Base-by-base conservation (phyloP, 2,113 vertebrate species). In the Grus americana region DNA sequence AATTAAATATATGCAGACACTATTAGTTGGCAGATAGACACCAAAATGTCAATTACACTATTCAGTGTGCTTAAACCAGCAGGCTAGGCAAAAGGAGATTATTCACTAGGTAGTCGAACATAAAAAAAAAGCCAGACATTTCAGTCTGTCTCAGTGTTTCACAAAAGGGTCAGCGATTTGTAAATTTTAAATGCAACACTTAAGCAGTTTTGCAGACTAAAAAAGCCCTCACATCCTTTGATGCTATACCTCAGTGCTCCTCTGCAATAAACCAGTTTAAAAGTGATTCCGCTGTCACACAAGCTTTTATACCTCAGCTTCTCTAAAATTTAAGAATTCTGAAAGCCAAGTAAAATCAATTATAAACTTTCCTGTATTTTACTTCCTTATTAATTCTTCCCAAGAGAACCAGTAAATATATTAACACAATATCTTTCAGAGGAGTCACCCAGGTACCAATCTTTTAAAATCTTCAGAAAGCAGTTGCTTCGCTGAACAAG, bases 91-190 rank as follows among this genome's bases (percentile, higher is more conserved):
- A 80, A 84, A 92, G 65, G 30, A 94, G 84, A 90, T 92, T 89
- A 93, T 80, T 66, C 86, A 52, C 71, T 81, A 95, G 61, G 84
- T 68, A 84, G 70, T 68, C 65, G 88, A 90, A 93, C 2, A 21
- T 79, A 58, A 79, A 70, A 92, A 36, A 82, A 58, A 46, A 95
- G 73, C 50, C 95, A 95, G 73, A 85, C 80, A 36, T 87, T 84
- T 59, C 81, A 81, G 86, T 18, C 86, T 88, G 83, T 23, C 80
- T 42, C 83, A 10, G 42, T n/a, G 88, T 36, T 76, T 46, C 92
- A 95, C 94, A 95, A 92, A 95, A 27, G 86, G 80, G 54, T 29
- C 95, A 96, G 87, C 3, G 20, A 75, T 82, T 87, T 91, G 91
- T 68, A 68, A 72, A 89, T 78, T 74, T 86, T 81, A 89, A 93